Conservation (phyloP, 2,797 vertebrate genomes). For the Alfaro cultratus region DNA sequence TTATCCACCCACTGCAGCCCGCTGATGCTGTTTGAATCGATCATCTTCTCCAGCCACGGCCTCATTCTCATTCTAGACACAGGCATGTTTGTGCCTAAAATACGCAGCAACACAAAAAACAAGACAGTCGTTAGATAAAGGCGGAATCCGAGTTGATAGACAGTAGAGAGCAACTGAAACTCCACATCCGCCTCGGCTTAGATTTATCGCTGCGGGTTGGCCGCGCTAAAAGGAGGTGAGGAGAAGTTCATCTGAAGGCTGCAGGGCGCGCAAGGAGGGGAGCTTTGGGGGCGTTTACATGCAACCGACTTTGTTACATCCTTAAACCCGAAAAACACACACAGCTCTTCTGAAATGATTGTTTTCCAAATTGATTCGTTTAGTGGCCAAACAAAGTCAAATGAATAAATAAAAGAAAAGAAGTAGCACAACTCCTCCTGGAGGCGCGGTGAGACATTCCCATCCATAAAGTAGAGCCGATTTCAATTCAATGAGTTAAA, state of each 20-base stretch:
- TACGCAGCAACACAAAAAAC: neutral
- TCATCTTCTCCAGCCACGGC: conserved; percentile 81
- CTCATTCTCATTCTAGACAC: conserved; percentile 83
- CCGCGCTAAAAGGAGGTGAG: neutral
- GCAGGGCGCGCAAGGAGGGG: neutral
- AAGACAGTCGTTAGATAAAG: neutral
- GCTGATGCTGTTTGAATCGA: conserved; percentile 68
- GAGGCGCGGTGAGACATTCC: neutral
- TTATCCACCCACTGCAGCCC: conserved; percentile 81
- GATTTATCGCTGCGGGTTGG: conserved; percentile 16
- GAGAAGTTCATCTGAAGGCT: conserved; percentile 40
- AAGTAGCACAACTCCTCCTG: neutral
- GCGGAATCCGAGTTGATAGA: neutral
- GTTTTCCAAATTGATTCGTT: neutral
- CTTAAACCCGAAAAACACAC: neutral
- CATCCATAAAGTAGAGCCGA: neutral
- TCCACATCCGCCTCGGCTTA: neutral
- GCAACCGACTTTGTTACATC: neutral
- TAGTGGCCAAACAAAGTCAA: neutral
- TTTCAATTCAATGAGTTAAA: neutral
- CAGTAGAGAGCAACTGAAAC: neutral
- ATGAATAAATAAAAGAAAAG: neutral
- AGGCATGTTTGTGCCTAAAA: conserved; percentile 75
- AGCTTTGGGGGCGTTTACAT: conserved; percentile 24
- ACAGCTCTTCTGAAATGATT: neutral